A percentile compares a stretch with the other conserved stretches of the same genome.
Conservation (phyloP, 1,140 invertebrate genomes). For the Acromyrmex charruanus region DNA sequence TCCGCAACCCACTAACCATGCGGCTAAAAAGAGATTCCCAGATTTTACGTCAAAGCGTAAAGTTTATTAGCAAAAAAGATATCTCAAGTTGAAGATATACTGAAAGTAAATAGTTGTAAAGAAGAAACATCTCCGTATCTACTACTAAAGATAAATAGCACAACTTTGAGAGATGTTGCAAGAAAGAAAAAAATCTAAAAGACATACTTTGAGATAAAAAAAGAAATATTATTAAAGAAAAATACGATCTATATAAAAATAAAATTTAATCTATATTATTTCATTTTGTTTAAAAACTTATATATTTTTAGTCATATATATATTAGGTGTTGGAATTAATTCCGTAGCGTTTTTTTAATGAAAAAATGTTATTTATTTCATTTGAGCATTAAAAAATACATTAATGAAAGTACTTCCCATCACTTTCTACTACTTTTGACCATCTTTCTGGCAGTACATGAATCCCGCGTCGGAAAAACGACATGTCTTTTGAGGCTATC, state of each 20-base stretch:
- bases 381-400: too few relatives aligned
- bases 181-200: background rate
- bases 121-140: constrained; percentile 12
- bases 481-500: too few relatives aligned
- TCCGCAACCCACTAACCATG: constrained; percentile 24
- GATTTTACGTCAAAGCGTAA: constrained; percentile 27
- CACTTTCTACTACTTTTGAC: too few relatives aligned
- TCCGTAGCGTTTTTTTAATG: too few relatives aligned
- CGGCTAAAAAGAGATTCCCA: constrained; percentile 30
- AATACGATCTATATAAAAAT: background rate
- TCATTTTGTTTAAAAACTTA: background rate
- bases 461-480: too few relatives aligned
- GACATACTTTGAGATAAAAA: background rate
- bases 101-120: constrained; percentile 14
- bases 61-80: constrained; percentile 29
- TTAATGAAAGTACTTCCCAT: too few relatives aligned
- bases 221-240: background rate
- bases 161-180: constrained; percentile 8
- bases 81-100: constrained; percentile 13
- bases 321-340: too few relatives aligned
- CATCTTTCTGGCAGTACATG: too few relatives aligned
- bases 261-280: background rate
- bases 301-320: background rate
- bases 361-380: too few relatives aligned
- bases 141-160: constrained; percentile 13